A percentile compares a stretch with the other conserved stretches of the same genome.
phyloP scores from a whole-genome alignment of 2,797 vertebrate genomes.

The Agapornis canus region DNA sequence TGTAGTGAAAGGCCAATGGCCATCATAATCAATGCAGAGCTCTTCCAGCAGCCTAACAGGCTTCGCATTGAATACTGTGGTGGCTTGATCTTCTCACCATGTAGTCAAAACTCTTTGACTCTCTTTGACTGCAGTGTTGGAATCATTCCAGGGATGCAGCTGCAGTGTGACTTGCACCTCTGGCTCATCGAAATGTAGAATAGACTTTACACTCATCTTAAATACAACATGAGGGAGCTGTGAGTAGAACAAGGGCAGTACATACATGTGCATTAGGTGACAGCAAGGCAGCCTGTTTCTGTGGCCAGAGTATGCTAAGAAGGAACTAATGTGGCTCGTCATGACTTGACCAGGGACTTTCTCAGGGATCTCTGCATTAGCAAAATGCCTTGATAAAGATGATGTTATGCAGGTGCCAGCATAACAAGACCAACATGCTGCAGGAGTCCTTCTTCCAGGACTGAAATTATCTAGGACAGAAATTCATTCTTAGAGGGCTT shows the following conservation, averaged over 20 bases:
- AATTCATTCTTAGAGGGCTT: neutral
- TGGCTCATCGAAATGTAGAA: neutral
- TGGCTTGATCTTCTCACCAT: neutral
- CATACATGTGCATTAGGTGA: accelerated
- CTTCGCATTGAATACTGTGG: neutral
- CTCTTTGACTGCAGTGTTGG: neutral
- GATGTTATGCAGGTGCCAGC: neutral
- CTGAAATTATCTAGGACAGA: neutral
- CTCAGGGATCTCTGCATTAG: neutral
- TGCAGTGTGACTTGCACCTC: neutral
- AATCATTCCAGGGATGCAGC: neutral
- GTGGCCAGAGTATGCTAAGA: neutral
- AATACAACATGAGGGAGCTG: neutral
- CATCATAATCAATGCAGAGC: neutral
- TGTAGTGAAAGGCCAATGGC: neutral
- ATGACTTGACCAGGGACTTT: neutral
- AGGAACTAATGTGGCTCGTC: neutral
- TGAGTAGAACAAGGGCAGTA: neutral
- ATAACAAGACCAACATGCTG: accelerated
- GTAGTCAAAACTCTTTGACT: neutral
- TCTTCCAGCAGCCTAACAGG: neutral
- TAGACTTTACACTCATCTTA: neutral
- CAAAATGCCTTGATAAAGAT: neutral
- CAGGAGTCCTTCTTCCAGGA: neutral
- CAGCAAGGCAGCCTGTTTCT: neutral